These are phyloP conservation scores for Pachypanchax playfairii DNA, from an alignment of 2,113 vertebrate genomes.

Conservation along the genomic window DNA sequence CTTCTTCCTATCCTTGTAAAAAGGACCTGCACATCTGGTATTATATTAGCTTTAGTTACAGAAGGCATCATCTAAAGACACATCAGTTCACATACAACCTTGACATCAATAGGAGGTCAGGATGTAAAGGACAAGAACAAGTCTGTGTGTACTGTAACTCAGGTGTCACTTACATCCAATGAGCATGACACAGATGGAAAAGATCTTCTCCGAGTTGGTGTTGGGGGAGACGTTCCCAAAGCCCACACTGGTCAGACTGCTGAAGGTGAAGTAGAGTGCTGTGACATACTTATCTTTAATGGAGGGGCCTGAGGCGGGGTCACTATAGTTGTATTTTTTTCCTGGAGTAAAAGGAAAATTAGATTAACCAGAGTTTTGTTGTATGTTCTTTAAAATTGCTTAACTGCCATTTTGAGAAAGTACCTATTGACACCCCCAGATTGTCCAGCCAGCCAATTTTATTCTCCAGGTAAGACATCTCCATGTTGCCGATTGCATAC, in stretches of 20 bases:
- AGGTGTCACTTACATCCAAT: slow-evolving; percentile 92
- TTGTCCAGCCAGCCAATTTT: slow-evolving; percentile 99
- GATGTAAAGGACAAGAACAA: no score
- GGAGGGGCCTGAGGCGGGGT: slow-evolving; percentile 93
- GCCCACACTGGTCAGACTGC: slow-evolving; percentile 98
- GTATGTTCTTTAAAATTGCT: not conserved
- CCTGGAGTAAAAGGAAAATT: slow-evolving; percentile 66
- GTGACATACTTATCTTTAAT: slow-evolving; percentile 99
- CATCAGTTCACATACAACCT: no score
- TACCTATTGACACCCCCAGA: slow-evolving; percentile 91
- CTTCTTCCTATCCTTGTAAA: no score
- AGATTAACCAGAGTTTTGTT: not conserved
- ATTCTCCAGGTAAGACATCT: slow-evolving; percentile 93
- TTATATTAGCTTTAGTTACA: no score
- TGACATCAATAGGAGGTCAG: no score
- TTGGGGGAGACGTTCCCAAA: slow-evolving; percentile 99
- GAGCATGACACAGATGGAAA: slow-evolving; percentile 99
- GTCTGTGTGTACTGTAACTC: no score
- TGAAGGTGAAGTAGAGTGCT: slow-evolving; percentile 99
- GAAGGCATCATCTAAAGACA: no score
- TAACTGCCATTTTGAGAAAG: not conserved
- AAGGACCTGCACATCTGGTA: no score
- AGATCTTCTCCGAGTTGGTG: slow-evolving; percentile 99
- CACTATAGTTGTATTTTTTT: slow-evolving; percentile 96
- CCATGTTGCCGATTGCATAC: slow-evolving; percentile 98